Evolutionary conservation across 2,113 vertebrate genomes (phyloP), one percentile per base, ranked within the genome.

Genomic region (Tringa solitaria): DNA sequence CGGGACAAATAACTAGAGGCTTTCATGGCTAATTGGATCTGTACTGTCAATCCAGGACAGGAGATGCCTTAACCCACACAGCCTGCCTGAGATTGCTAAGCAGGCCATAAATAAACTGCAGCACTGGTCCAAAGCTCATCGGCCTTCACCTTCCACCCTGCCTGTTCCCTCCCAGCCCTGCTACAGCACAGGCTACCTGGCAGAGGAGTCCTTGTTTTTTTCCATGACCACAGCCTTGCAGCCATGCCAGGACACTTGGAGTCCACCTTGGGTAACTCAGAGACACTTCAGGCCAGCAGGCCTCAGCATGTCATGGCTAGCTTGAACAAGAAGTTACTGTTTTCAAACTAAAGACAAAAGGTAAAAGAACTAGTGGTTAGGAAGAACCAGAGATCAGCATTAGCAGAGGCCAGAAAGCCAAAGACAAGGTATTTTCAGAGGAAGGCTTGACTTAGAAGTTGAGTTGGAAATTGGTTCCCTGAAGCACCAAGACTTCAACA

Each of bases 1-100:
- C 89, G 89, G 93, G 95, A 95, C 94, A 96, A 97, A 96, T 95
- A 96, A 95, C 95, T 95, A 97, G 80, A 96, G 89, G 81, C 93
- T 95, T 96, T 96, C 70, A 57, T 74, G 70, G 65, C 92, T 96
- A 96, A 96, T 96, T 96, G 96, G 94, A 95, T 96, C 94, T 61
- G 39, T 91, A 77, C 84, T 95, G 93, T 95, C 92, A 93, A 46
- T 92, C 92, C 89, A 91, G 95, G 91, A 91, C 95, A 95, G 91
- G 74, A 96, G 89, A 91, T 73, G 84, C 89, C 70, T 95, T 95
- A 92, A 93, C 91, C 46, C 87, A 87, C 86, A 20, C 92, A 89
- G 94, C 61, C 77, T 92, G 89, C 74, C 89, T 79, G 78, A 93
- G 84, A 95, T 82, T 90, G 77, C 89, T 95, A 92, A 95, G 67